Conservation (phyloP, 2,113 vertebrate species). For the Columba livia region DNA sequence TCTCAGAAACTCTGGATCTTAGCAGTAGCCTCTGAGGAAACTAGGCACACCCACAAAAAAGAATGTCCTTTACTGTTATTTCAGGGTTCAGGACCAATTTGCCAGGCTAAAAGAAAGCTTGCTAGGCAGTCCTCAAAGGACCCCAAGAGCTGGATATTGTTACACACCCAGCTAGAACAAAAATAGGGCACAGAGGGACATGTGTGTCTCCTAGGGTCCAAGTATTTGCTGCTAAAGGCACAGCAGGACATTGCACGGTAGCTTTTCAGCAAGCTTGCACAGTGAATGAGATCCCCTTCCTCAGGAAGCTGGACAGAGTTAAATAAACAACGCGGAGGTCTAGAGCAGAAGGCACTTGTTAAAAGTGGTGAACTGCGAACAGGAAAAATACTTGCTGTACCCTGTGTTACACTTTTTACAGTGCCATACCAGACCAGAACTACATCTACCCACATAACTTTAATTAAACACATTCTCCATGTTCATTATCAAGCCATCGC, state of each 20-base stretch:
- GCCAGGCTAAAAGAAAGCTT: neutral
- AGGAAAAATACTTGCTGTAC: neutral
- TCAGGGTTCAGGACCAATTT: neutral
- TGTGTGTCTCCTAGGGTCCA: rapidly evolving
- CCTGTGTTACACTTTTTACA: neutral
- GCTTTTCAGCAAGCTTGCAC: neutral
- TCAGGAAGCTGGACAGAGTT: neutral
- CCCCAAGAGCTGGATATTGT: neutral
- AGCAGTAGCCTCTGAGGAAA: neutral
- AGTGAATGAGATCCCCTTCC: neutral
- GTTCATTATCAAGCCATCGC: neutral
- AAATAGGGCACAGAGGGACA: neutral
- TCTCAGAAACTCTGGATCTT: neutral
- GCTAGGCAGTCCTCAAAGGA: neutral
- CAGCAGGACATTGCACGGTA: neutral
- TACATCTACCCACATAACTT: neutral
- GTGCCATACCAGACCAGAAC: neutral
- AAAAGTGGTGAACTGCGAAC: neutral
- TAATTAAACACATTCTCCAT: neutral
- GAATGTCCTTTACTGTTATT: neutral
- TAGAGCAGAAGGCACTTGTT: neutral
- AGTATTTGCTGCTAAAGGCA: neutral
- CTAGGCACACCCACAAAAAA: neutral
- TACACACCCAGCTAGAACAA: neutral
- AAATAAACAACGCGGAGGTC: neutral